Percentiles rank a stretch among this genome's conserved stretches.
phyloP scores from a whole-genome alignment of 1,140 invertebrate genomes.

The Drosophila melanogaster region Release_6_plus_ISO1_MT NT_033777.3:21887001-21887500 shows the following conservation, averaged over 20 bases:
- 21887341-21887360: constrained; percentile 56
- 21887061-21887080: constrained; percentile 43
- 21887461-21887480: constrained; percentile 9
- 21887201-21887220: background rate
- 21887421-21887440: constrained; percentile 41
- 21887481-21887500: constrained; percentile 19
- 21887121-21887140: constrained; percentile 40
- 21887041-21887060: constrained; percentile 35
- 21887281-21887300: constrained; percentile 23
- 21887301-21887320: constrained; percentile 66
- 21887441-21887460: constrained; percentile 4
- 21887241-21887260: constrained; percentile 18
- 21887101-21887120: constrained; percentile 42
- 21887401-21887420: constrained; percentile 54
- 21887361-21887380: constrained; percentile 50
- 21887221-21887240: constrained; percentile 1
- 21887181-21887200: background rate
- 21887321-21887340: constrained; percentile 69
- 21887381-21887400: constrained; percentile 47
- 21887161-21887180: background rate
- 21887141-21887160: constrained; percentile 5
- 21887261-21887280: background rate
- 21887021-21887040: constrained; percentile 6
- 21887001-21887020: constrained; percentile 11
- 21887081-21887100: constrained; percentile 26